Evolutionary conservation across 2,888 invertebrate genomes (phyloP).

Genomic region (Anodontia alba): DNA sequence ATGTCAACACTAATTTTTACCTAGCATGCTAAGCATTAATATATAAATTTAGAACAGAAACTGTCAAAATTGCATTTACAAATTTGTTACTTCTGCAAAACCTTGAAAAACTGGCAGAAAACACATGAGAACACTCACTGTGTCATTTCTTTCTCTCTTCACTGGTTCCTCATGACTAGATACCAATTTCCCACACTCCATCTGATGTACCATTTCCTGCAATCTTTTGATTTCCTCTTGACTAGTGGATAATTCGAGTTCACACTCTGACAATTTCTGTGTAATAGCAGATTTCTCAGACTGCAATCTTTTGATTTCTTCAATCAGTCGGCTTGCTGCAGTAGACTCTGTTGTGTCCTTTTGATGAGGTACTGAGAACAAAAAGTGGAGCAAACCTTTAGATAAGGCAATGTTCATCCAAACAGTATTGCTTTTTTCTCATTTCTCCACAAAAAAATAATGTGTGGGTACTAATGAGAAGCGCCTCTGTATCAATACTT

Average conservation of each 20-base stretch:
- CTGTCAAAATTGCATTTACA: too few relatives aligned
- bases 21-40: too few relatives aligned
- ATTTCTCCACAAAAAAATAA: too few relatives aligned
- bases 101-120: too few relatives aligned
- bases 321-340: constrained; percentile 56
- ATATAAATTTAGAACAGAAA: too few relatives aligned
- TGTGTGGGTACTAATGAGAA: too few relatives aligned
- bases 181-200: constrained; percentile 18
- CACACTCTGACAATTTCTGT: constrained; percentile 57
- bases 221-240: not conserved
- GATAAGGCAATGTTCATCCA: too few relatives aligned
- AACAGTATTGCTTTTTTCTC: too few relatives aligned
- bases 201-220: constrained; percentile 37
- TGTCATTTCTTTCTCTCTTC: not conserved
- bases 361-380: not conserved
- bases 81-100: too few relatives aligned
- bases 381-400: not conserved
- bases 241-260: constrained; percentile 45
- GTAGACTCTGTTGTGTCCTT: not conserved
- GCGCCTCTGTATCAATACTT: too few relatives aligned
- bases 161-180: constrained; percentile 26
- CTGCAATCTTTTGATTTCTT: constrained; percentile 70
- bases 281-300: constrained; percentile 63
- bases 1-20: too few relatives aligned
- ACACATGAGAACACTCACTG: not conserved